Percentiles rank a stretch among this genome's conserved stretches.
These are phyloP conservation scores for Sclerodermus sp. DNA, from an alignment of 2,888 invertebrate genomes.

Conservation along the genomic window DNA sequence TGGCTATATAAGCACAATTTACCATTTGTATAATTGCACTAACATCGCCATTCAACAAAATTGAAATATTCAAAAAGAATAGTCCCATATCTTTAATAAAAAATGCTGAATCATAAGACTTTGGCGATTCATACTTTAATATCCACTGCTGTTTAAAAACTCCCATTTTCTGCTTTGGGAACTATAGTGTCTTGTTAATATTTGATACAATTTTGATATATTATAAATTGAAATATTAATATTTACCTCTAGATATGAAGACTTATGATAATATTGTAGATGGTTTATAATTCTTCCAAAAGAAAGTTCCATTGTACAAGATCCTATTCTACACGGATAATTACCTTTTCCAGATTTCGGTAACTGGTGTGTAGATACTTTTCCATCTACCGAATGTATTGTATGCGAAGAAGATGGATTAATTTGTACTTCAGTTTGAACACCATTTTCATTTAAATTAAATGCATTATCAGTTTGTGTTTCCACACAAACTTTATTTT, in stretches of 20 bases:
- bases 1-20: slow-evolving; percentile 23
- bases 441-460: not conserved
- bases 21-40: slow-evolving; percentile 29
- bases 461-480: slow-evolving; percentile 8
- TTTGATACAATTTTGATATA: slow-evolving; percentile 6
- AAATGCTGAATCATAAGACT: slow-evolving; percentile 29
- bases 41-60: slow-evolving; percentile 26
- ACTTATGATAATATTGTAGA: slow-evolving; percentile 59
- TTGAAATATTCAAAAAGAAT: slow-evolving; percentile 35
- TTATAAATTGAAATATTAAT: not conserved
- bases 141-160: slow-evolving; percentile 19
- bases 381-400: not conserved
- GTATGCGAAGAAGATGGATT: not conserved
- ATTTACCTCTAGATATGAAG: slow-evolving; percentile 60
- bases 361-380: no score
- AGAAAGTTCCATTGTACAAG: slow-evolving; percentile 55
- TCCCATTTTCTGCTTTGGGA: not conserved
- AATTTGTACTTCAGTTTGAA: not conserved
- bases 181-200: slow-evolving; percentile 1
- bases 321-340: slow-evolving; percentile 61
- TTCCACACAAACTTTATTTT: slow-evolving; percentile 6
- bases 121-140: slow-evolving; percentile 13
- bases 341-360: slow-evolving; percentile 54
- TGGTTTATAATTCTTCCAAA: slow-evolving; percentile 61
- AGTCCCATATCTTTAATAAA: slow-evolving; percentile 35